phyloP scores from a whole-genome alignment of 1,140 invertebrate species.

The Periplaneta americana region DNA sequence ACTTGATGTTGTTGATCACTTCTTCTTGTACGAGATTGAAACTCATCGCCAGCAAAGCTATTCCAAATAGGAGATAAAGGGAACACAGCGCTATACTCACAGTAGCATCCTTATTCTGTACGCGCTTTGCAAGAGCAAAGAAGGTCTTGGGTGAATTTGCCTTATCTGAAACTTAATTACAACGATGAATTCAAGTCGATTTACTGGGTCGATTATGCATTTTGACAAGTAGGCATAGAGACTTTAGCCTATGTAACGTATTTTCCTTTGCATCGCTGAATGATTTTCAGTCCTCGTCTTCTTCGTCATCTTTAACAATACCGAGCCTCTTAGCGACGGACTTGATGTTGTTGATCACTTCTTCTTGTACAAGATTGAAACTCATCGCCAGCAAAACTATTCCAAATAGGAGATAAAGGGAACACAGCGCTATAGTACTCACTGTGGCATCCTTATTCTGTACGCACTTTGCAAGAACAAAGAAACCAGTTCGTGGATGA shows the following conservation, averaged over 20 bases:
- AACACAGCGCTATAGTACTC: slow-evolving; percentile 86
- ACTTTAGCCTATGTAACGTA: too few relatives aligned
- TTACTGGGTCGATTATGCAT: too few relatives aligned
- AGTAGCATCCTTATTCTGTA: slow-evolving; percentile 52
- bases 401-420: slow-evolving; percentile 89
- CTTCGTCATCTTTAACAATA: slow-evolving; percentile 76
- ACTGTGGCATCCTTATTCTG: slow-evolving; percentile 54
- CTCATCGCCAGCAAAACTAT: slow-evolving; percentile 98
- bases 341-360: slow-evolving; percentile 83
- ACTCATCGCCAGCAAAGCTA: slow-evolving; percentile 95
- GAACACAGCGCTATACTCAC: slow-evolving; percentile 87
- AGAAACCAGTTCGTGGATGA: slow-evolving; percentile 90
- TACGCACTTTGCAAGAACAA: slow-evolving; percentile 80
- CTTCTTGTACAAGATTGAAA: slow-evolving; percentile 94
- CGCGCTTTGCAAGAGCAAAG: slow-evolving; percentile 83
- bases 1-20: slow-evolving; percentile 81
- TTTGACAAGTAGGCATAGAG: too few relatives aligned
- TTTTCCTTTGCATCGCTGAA: too few relatives aligned
- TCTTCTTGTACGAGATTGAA: slow-evolving; percentile 96
- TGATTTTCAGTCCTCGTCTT: slow-evolving; percentile 35
- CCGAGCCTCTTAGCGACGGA: slow-evolving; percentile 74
- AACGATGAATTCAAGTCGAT: too few relatives aligned
- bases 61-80: slow-evolving; percentile 91
- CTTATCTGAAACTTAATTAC: too few relatives aligned
- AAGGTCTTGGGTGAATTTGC: too few relatives aligned